Evolutionary conservation across 1,140 invertebrate genomes (phyloP).

Genomic region (Lamellibrachia luymesi): DNA sequence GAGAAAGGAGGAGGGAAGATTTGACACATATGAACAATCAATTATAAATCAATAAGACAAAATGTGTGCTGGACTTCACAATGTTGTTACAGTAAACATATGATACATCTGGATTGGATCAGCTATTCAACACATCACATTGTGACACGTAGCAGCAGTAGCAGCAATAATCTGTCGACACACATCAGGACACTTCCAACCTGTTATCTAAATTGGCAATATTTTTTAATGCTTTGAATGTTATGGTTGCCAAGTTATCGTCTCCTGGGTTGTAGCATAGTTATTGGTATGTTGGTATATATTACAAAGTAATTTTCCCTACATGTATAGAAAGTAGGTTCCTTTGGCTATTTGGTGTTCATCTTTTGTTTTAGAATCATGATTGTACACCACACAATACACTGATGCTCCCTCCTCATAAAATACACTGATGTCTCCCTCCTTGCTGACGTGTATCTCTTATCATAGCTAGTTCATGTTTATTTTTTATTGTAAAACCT

Average conservation of each 20-base stretch:
- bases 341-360: background rate
- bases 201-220: background rate
- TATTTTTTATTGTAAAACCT: background rate
- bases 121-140: background rate
- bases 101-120: background rate
- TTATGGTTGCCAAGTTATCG: background rate
- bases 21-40: background rate
- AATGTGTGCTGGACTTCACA: background rate
- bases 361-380: background rate
- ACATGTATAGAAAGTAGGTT: background rate
- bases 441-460: background rate
- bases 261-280: background rate
- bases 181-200: background rate
- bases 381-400: background rate
- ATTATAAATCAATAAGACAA: background rate
- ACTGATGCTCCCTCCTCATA: background rate
- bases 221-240: background rate
- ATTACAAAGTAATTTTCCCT: background rate
- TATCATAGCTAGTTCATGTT: background rate
- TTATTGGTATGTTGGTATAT: background rate
- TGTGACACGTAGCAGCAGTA: background rate
- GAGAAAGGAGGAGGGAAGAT: constrained; percentile 16
- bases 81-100: background rate
- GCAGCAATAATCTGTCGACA: background rate
- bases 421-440: background rate